Percentiles rank a stretch among this genome's conserved stretches.
These are phyloP conservation scores for Hypsopygia costalis DNA, from an alignment of 2,888 invertebrate species.

Conservation along the genomic window DNA sequence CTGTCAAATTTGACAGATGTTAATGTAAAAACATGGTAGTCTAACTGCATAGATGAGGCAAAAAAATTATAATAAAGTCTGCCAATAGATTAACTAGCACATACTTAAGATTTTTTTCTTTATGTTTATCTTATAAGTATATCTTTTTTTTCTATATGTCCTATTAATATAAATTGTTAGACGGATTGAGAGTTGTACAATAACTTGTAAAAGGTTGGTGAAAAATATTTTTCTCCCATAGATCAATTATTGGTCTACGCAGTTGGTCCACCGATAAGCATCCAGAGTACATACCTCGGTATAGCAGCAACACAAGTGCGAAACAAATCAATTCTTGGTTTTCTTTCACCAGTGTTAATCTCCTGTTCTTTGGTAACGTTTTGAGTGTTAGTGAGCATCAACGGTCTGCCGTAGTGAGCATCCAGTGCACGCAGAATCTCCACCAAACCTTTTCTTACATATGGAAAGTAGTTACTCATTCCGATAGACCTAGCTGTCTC, in stretches of 20 bases:
- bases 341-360: constrained; percentile 96
- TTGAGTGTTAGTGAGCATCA: constrained; percentile 98
- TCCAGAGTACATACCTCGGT: constrained; percentile 74
- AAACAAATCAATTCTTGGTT: constrained; percentile 98
- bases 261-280: too few species aligned
- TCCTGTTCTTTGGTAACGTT: constrained; percentile 97
- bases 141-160: too few species aligned
- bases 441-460: constrained; percentile 96
- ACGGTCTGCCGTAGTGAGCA: constrained; percentile 96
- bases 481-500: constrained; percentile 98
- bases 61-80: too few species aligned
- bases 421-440: constrained; percentile 97
- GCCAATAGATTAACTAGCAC: too few species aligned
- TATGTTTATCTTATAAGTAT: too few species aligned
- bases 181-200: not conserved
- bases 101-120: too few species aligned
- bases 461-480: constrained; percentile 97
- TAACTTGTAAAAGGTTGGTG: too few species aligned
- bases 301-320: constrained; percentile 99
- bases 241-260: too few species aligned
- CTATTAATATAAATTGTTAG: too few species aligned
- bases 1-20: too few species aligned
- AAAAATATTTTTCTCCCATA: not conserved
- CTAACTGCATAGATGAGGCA: too few species aligned
- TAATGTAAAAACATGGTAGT: too few species aligned